Base-by-base conservation (phyloP, 2,888 invertebrate genomes). In the Incurvaria masculella region DNA sequence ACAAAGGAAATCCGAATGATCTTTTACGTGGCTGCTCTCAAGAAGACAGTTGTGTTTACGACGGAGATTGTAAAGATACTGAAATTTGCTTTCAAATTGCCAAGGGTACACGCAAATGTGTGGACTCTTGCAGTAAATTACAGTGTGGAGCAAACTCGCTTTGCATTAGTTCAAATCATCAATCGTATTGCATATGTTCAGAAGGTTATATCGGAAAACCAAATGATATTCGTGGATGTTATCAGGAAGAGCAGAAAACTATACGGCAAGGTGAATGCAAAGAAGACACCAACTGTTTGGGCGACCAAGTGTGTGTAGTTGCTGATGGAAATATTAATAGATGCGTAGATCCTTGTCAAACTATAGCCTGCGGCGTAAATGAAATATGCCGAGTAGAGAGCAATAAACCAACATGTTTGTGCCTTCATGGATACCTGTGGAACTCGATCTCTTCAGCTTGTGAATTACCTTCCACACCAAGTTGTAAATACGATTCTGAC, bases 121-220 rank as follows among this genome's bases (percentile, higher is more conserved):
- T 92, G 2, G 92, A 94, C 63, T 90, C 89, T 0, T 95, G 94
- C 61, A 87, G 87, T 53, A 91, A 91, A 71, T 79, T 91, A 26
- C 92, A 93, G 59, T 94, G 94, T 63, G 94, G 94, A 11, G 93
- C 94, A 0, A 94, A 94, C 66, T 93, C 94, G 2, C 68, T 93
- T 1, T 94, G 94, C 63, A 84, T 93, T 6, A 86, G 89, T 16
- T 86, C 91, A 59, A 88, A 88, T 61, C 94, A 94, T 66, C 83
- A 89, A 52, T 91, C 94, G 1, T 86, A 89, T 26, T 95, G 94
- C 62, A 86, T 94, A 51, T 95, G 95, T 62, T 81, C 87, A 20
- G 88, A 91, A 52, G 91, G 91, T 1, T 92, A 86, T 63, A 72
- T 81, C 46, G 95, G 94, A 21, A 89, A 91, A 68, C 93, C 94